Evolutionary conservation across 1,140 invertebrate genomes (phyloP), one percentile per base, ranked within the genome.

Genomic region (Musca vetustissima): DNA sequence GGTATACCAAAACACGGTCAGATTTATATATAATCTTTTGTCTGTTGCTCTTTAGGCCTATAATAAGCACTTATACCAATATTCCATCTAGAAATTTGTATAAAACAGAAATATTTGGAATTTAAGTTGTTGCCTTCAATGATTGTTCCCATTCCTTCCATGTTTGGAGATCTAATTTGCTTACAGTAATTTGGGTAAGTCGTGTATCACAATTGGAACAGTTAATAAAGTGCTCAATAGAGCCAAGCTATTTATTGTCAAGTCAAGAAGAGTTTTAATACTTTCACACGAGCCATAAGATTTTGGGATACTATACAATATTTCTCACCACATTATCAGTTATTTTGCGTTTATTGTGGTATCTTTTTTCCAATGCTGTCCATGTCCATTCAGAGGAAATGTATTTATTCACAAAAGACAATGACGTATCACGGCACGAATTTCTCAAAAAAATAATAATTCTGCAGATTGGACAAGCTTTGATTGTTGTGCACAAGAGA

Each of bases 401-500:
- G 32, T 49, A 36, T 32, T 50, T n/a, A 24, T 66, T 66, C 4
- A 66, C 48, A 53, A 66, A n/a, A 15, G 9, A 11, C 24, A 49
- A 19, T 15, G 64, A 17, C 8, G n/a, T 22, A 9, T 47, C 47
- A 21, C 21, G 9, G 13, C n/a, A 47, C 1, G 43, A 50, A 25
- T n/a, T 6, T 66, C 24, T 66, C 24, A n/a, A 66, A 24, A 22
- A 47, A 66, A 50, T 66, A 66, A 19, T 21, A 49, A 22, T 66
- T 66, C n/a, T 50, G 43, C 48, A 66, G 15, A 9, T 66, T 50
- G 14, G 17, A 24, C 11, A 66, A 22, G 13, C 43, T 21, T 21
- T 49, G n/a, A n/a, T n/a, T n/a, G n/a, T n/a, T n/a, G n/a, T n/a
- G n/a, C n/a, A n/a, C n/a, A n/a, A n/a, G n/a, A 66, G 47, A 66